Conservation (phyloP, 2,888 invertebrate species). For the Archaeoteleia sp. region DNA sequence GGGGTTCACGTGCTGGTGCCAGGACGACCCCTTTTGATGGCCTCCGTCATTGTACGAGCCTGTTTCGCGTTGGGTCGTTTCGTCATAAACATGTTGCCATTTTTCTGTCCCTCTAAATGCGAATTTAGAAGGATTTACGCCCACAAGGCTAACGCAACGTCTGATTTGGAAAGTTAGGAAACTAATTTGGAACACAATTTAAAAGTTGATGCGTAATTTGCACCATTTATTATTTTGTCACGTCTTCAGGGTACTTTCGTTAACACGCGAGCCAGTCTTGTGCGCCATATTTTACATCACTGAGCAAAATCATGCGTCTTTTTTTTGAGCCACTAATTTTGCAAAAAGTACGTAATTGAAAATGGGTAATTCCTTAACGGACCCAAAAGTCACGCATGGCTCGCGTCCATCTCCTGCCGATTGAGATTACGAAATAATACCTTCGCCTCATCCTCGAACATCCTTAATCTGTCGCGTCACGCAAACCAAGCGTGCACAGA, state of each 20-base stretch:
- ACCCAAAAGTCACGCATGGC: conserved; percentile 35
- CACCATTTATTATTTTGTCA: no score
- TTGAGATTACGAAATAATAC: conserved; percentile 47
- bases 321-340: conserved; percentile 14
- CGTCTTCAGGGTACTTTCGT: no score
- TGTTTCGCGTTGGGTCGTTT: conserved; percentile 18
- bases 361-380: conserved; percentile 23
- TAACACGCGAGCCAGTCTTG: no score
- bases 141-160: conserved; percentile 2
- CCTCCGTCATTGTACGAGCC: conserved; percentile 30
- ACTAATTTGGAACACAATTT: no score
- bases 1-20: conserved; percentile 54
- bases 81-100: conserved; percentile 15
- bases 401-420: conserved; percentile 23
- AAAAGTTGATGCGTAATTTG: no score
- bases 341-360: conserved; percentile 36
- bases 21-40: conserved; percentile 7
- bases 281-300: no score
- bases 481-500: conserved; percentile 56
- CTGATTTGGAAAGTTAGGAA: conserved; percentile 34
- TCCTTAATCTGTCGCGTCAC: conserved; percentile 64
- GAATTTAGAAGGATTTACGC: conserved; percentile 4
- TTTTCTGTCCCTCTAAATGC: conserved; percentile 5
- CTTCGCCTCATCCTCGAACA: conserved; percentile 53
- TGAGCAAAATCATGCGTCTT: no score